Evolutionary conservation across 2,113 vertebrate species (phyloP).

Genomic region (Austrofundulus limnaeus): DNA sequence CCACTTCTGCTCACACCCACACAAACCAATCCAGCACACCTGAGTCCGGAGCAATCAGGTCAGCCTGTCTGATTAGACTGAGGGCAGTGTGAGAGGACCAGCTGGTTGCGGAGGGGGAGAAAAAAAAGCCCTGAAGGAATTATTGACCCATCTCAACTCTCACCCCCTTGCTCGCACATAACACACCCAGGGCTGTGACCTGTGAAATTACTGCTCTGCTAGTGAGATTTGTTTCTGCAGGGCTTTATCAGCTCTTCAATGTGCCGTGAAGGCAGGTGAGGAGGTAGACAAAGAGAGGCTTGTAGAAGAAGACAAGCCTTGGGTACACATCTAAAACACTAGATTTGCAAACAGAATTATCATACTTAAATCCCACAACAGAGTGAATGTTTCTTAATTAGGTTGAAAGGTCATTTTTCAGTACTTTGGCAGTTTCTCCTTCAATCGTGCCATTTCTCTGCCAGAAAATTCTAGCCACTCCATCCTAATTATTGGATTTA

Average conservation of each 20-base stretch:
- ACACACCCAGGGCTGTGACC: conserved; percentile 68
- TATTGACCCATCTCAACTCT: conserved; percentile 73
- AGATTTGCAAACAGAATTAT: not conserved
- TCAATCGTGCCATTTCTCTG: conserved; percentile 12
- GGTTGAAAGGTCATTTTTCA: conserved; percentile 16
- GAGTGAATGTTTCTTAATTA: conserved; percentile 5
- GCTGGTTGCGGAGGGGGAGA: conserved; percentile 54
- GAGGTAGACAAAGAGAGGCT: conserved; percentile 22
- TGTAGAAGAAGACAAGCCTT: conserved; percentile 5
- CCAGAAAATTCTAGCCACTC: conserved; percentile 22
- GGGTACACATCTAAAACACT: conserved; percentile 11
- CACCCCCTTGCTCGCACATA: conserved; percentile 51
- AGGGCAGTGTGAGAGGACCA: conserved; percentile 68
- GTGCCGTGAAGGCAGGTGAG: conserved; percentile 69
- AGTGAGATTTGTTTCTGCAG: conserved; percentile 71
- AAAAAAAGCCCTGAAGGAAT: conserved; percentile 71
- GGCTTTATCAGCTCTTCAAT: conserved; percentile 72
- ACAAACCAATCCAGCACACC: conserved; percentile 57
- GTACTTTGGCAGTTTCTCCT: conserved; percentile 18
- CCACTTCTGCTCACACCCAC: conserved; percentile 26
- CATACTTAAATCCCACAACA: conserved; percentile 19
- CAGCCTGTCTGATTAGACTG: conserved; percentile 66
- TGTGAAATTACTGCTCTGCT: conserved; percentile 76
- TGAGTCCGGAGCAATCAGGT: conserved; percentile 66
- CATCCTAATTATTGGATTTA: conserved; percentile 36